These are phyloP conservation scores for Spinus olivaceus DNA, from an alignment of 2,797 vertebrate species.

Conservation along the genomic window DNA sequence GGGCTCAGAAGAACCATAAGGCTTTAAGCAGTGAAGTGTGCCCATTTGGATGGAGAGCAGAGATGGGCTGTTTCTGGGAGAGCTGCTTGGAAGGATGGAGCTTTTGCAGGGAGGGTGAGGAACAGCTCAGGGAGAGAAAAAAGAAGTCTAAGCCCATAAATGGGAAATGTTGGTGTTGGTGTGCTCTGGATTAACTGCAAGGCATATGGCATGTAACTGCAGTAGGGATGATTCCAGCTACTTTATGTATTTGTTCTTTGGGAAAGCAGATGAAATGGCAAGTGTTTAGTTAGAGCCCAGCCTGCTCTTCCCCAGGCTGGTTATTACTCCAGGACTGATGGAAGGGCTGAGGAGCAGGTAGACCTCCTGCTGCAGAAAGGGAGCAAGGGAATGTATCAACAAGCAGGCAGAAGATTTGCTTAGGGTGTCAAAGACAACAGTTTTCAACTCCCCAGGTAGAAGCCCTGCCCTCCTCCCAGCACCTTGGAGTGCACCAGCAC, in stretches of 20 bases:
- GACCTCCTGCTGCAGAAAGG: neutral
- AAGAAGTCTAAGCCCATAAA: neutral
- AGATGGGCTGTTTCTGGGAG: neutral
- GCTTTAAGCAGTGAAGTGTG: neutral
- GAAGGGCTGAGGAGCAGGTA: neutral
- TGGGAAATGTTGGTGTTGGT: neutral
- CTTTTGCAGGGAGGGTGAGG: neutral
- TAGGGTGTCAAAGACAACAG: neutral
- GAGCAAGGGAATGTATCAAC: neutral
- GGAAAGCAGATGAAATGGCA: neutral
- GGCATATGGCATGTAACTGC: neutral
- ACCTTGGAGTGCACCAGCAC: neutral
- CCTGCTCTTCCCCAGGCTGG: neutral
- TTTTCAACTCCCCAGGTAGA: neutral
- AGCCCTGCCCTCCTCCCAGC: neutral
- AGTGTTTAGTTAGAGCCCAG: neutral
- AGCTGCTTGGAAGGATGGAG: neutral
- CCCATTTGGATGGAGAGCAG: neutral
- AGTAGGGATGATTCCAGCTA: neutral
- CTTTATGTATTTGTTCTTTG: slow-evolving; percentile 27
- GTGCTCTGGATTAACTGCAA: neutral
- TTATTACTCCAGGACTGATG: neutral
- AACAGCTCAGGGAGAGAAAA: neutral
- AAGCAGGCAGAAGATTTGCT: neutral
- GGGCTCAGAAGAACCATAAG: neutral